Evolutionary conservation across 2,797 vertebrate species (phyloP).

Genomic region (Poecilia gillii): DNA sequence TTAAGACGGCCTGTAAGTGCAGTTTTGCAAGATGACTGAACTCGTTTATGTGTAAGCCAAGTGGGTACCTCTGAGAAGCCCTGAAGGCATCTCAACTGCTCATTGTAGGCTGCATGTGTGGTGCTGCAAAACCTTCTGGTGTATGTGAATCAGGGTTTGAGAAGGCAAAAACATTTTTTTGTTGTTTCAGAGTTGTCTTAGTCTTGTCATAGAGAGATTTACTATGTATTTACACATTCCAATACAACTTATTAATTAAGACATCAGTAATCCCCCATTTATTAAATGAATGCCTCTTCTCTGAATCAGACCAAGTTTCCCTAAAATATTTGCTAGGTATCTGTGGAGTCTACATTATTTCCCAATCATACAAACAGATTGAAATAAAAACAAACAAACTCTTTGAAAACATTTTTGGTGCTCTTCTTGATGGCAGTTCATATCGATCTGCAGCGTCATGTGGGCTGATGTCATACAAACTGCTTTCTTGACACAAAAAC

Average conservation of each 20-base stretch:
- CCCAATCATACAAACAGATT: neutral
- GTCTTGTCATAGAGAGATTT: neutral
- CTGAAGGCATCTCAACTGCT: conserved; percentile 27
- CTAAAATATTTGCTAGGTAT: neutral
- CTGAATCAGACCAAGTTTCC: neutral
- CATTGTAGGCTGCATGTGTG: conserved; percentile 20
- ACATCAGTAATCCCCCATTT: neutral
- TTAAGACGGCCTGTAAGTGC: conserved; percentile 35
- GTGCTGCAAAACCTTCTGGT: neutral
- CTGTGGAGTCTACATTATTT: neutral
- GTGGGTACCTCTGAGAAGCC: conserved; percentile 55
- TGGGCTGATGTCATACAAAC: neutral
- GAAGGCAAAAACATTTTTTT: neutral
- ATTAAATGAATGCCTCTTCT: neutral
- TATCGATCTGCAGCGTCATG: neutral
- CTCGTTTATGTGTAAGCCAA: conserved; percentile 71
- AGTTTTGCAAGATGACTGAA: conserved; percentile 53
- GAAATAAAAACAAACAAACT: neutral
- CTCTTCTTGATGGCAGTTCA: neutral
- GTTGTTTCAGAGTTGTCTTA: neutral
- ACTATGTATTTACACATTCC: neutral
- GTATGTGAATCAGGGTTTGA: conserved; percentile 10
- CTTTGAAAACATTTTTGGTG: neutral
- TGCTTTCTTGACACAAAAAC: neutral
- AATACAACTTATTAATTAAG: neutral